phyloP scores from a whole-genome alignment of 2,113 vertebrate genomes.

The Burhinus oedicnemus region DNA sequence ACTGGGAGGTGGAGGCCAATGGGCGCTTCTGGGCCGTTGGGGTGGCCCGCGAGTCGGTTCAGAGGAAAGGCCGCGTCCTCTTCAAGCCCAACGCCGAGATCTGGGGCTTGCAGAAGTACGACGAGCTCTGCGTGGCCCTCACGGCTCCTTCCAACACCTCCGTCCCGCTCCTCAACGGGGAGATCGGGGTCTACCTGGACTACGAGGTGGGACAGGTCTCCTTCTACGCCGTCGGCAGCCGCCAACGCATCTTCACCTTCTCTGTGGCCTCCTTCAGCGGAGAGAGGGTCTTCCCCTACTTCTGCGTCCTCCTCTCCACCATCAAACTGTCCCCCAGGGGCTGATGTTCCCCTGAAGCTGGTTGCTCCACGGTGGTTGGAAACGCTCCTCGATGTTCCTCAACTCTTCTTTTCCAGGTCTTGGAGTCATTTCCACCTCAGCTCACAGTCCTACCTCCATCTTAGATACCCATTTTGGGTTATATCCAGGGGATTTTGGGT shows the following conservation, averaged over 20 bases:
- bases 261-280: neutral
- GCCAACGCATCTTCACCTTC: conserved; percentile 14
- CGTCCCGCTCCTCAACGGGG: neutral
- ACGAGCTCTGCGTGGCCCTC: conserved; percentile 25
- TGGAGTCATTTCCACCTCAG: neutral
- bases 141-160: conserved; percentile 26
- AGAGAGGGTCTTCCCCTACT: conserved; percentile 46
- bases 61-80: conserved; percentile 21
- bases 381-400: neutral
- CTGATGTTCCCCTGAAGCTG: neutral
- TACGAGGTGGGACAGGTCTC: conserved; percentile 20
- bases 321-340: neutral
- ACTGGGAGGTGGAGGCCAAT: conserved; percentile 33
- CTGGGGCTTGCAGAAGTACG: conserved; percentile 31
- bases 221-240: neutral
- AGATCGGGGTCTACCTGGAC: conserved; percentile 28
- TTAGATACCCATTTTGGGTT: neutral
- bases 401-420: neutral
- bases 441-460: neutral
- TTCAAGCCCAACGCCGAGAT: neutral
- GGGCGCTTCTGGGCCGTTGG: conserved; percentile 33
- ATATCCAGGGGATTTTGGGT: neutral
- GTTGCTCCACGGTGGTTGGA: neutral
- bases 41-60: neutral
- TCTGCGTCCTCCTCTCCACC: conserved; percentile 36